A percentile compares a stretch with the other conserved stretches of the same genome.
These are phyloP conservation scores for Orchesella flavescens DNA, from an alignment of 2,888 invertebrate species.

Conservation along the genomic window DNA sequence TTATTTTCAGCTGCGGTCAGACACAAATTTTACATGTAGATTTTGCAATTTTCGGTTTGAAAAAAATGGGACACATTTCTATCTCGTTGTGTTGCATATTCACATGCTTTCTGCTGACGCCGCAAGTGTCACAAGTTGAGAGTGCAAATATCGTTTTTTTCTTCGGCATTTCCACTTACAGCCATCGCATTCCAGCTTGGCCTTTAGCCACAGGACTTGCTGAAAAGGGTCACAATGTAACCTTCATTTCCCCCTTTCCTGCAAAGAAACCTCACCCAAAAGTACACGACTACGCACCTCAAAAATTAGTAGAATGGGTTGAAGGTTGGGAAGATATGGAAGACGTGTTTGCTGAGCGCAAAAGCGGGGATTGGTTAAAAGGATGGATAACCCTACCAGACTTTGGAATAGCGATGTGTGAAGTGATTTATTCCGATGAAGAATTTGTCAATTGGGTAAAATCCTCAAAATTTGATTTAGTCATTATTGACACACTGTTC, in stretches of 20 bases:
- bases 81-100: too few relatives aligned
- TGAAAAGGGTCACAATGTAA: constrained; percentile 49
- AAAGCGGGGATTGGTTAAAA: not conserved
- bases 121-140: not conserved
- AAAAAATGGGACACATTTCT: too few relatives aligned
- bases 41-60: too few relatives aligned
- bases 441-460: constrained; percentile 57
- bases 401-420: constrained; percentile 25
- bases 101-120: too few relatives aligned
- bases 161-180: constrained; percentile 41
- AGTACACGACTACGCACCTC: constrained; percentile 29
- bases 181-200: constrained; percentile 46
- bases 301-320: constrained; percentile 16
- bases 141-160: constrained; percentile 43
- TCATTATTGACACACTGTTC: constrained; percentile 50
- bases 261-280: constrained; percentile 43
- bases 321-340: constrained; percentile 20
- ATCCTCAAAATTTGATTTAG: constrained; percentile 46
- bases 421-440: constrained; percentile 28
- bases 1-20: too few relatives aligned
- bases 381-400: constrained; percentile 26
- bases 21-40: too few relatives aligned
- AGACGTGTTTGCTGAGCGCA: constrained; percentile 34
- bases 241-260: constrained; percentile 47
- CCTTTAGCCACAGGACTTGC: constrained; percentile 27